These are phyloP conservation scores for Graphium colonna DNA, from an alignment of 2,888 invertebrate genomes.

Conservation along the genomic window DNA sequence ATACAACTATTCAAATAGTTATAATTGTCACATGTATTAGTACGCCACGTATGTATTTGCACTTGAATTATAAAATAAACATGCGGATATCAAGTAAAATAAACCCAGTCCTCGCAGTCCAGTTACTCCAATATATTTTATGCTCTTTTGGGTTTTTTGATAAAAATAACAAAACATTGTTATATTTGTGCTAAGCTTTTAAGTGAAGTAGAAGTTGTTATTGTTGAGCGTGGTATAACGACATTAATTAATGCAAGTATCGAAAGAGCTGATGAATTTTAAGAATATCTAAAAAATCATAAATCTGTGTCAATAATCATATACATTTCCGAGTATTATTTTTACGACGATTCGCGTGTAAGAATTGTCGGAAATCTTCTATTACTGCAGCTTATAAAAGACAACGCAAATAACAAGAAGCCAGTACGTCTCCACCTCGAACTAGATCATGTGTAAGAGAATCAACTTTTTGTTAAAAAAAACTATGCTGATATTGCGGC, in stretches of 20 bases:
- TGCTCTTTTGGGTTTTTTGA: background rate
- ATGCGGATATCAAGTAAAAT: too few relatives aligned
- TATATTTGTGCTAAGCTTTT: conserved; percentile 40
- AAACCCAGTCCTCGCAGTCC: too few relatives aligned
- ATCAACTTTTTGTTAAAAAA: conserved; percentile 39
- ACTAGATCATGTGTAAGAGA: conserved; percentile 36
- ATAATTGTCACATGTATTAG: too few relatives aligned
- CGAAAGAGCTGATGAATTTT: conserved; percentile 35
- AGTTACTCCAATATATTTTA: background rate
- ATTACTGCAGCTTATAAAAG: conserved; percentile 32
- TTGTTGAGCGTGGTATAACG: conserved; percentile 35
- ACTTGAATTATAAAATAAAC: too few relatives aligned
- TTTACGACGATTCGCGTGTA: too few relatives aligned
- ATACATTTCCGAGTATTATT: conserved; percentile 30
- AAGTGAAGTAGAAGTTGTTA: conserved; percentile 37
- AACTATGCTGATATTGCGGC: background rate
- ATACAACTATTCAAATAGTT: too few relatives aligned
- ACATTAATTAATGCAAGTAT: conserved; percentile 34
- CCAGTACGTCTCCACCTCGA: conserved; percentile 31
- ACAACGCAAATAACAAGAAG: conserved; percentile 38
- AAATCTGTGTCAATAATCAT: conserved; percentile 28
- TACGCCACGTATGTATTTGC: too few relatives aligned
- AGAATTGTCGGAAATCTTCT: conserved; percentile 35
- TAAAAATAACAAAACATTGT: conserved; percentile 22
- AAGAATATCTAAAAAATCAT: conserved; percentile 17